phyloP scores from a whole-genome alignment of 2,113 vertebrate species.

The Tetrao urogallus region DNA sequence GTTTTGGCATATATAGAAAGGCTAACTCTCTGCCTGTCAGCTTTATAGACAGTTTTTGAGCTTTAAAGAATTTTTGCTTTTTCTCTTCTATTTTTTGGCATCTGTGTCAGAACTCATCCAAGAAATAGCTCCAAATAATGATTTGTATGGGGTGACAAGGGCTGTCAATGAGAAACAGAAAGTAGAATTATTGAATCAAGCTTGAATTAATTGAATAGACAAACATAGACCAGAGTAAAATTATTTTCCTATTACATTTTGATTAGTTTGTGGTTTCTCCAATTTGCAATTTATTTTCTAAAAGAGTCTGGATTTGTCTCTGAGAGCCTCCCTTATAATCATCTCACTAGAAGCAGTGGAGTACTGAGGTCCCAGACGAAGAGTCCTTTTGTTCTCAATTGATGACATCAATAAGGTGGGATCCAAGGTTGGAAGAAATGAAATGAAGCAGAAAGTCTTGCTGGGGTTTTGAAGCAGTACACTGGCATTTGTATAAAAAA shows the following conservation, averaged over 20 bases:
- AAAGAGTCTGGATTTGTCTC: slow-evolving; percentile 21
- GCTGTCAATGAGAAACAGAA: background rate
- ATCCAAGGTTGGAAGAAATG: background rate
- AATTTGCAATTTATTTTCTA: slow-evolving; percentile 38
- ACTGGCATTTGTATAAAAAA: background rate
- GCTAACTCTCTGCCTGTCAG: background rate
- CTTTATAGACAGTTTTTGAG: background rate
- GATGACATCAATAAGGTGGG: background rate
- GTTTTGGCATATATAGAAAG: background rate
- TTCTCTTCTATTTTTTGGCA: background rate
- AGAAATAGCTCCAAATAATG: background rate
- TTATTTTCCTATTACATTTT: slow-evolving; percentile 53
- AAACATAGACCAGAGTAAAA: slow-evolving; percentile 32
- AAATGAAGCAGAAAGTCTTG: background rate
- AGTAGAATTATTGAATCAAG: slow-evolving; percentile 24
- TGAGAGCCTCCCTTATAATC: background rate
- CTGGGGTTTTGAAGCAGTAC: background rate
- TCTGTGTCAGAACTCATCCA: background rate
- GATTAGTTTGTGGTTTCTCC: slow-evolving; percentile 44
- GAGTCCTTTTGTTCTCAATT: background rate
- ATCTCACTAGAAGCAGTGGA: background rate
- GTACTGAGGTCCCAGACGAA: background rate
- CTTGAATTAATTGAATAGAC: slow-evolving; percentile 33
- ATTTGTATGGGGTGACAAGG: background rate
- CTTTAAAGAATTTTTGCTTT: background rate